A percentile compares a stretch with the other conserved stretches of the same genome.
phyloP scores from a whole-genome alignment of 2,797 vertebrate species.

The Phalanger gymnotis region DNA sequence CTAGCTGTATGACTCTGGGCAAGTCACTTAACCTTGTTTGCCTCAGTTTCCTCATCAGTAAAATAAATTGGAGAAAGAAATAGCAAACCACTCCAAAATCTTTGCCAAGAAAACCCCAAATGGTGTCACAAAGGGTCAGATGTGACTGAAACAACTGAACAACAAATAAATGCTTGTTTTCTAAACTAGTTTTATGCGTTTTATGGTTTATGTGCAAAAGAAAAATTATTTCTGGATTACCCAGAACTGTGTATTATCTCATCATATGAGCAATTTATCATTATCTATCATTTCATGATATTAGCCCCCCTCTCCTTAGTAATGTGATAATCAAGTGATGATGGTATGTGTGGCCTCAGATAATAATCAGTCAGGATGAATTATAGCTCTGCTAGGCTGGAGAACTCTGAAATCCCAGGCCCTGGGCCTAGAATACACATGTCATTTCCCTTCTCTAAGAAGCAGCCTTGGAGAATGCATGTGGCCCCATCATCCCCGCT shows the following conservation, averaged over 20 bases:
- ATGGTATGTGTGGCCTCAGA: not conserved
- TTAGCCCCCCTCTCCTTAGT: not conserved
- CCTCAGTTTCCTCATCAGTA: not conserved
- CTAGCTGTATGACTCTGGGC: not conserved
- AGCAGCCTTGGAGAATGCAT: not conserved
- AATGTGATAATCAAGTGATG: not conserved
- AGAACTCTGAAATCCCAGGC: not conserved
- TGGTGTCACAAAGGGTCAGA: not conserved
- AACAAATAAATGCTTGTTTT: not conserved
- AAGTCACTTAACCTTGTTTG: not conserved
- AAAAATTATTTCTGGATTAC: not conserved
- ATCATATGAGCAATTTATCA: not conserved
- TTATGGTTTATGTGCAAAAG: not conserved
- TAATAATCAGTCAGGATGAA: not conserved
- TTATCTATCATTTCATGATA: not conserved
- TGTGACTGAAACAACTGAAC: not conserved
- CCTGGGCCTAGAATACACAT: not conserved
- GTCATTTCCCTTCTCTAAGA: not conserved
- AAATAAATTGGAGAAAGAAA: not conserved
- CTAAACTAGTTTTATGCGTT: not conserved
- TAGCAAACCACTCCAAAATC: not conserved
- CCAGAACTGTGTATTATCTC: not conserved
- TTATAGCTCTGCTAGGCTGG: not conserved
- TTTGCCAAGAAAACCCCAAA: not conserved
- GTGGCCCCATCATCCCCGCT: not conserved